These are phyloP conservation scores for Camarhynchus parvulus DNA, from an alignment of 2,113 vertebrate genomes.

Conservation along the genomic window DNA sequence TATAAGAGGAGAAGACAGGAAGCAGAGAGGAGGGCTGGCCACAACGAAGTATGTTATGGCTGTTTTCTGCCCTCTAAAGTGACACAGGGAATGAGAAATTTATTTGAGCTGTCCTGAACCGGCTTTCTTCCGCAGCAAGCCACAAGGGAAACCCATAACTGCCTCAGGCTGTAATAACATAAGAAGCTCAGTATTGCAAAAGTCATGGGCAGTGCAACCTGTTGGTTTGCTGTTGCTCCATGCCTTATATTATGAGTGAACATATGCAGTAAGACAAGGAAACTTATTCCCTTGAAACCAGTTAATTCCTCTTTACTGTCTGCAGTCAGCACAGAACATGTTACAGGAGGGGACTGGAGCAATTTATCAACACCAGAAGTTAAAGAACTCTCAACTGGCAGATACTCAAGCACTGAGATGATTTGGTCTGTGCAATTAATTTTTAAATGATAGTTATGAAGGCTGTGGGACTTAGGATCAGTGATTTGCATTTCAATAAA, in stretches of 20 bases:
- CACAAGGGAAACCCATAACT: neutral
- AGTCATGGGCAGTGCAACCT: neutral
- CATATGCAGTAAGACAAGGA: neutral
- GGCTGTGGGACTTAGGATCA: conserved; percentile 13
- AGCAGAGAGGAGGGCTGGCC: neutral
- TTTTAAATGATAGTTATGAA: conserved; percentile 52
- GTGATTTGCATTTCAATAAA: conserved; percentile 47
- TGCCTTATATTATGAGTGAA: neutral
- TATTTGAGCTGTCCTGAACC: neutral
- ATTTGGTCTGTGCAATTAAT: conserved; percentile 52
- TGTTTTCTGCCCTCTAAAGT: neutral
- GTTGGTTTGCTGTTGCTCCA: neutral
- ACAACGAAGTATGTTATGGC: neutral
- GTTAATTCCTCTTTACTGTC: neutral
- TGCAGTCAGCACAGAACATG: neutral
- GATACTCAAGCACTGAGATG: conserved; percentile 14
- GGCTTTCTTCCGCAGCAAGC: neutral
- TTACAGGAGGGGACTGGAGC: neutral
- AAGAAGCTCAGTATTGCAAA: neutral
- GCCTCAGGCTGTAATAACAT: neutral
- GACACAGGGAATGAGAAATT: neutral
- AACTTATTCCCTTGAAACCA: neutral
- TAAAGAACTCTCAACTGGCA: conserved; percentile 28
- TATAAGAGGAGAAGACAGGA: neutral
- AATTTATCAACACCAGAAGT: conserved; percentile 29